Evolutionary conservation across 2,797 vertebrate genomes (phyloP), one percentile per base, ranked within the genome.

Genomic region (Iguana delicatissima): DNA sequence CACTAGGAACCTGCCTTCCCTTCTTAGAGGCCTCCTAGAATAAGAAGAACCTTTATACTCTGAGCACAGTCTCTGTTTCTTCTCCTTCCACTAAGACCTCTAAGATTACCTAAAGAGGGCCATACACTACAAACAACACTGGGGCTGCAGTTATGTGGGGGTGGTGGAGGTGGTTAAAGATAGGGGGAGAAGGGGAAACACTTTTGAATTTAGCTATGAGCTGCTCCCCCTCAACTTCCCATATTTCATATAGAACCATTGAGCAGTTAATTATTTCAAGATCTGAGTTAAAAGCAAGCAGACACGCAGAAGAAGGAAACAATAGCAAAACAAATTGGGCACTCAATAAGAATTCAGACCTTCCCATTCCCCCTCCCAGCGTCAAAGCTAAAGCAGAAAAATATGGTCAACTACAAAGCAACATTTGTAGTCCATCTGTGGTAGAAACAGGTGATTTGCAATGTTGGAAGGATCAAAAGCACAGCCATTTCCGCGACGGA

Each of bases 201-300:
- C 50, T 80, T 80, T 42, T 85, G 46, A 85, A 85, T 80, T 55
- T 57, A 79, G 83, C 22, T 85, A 26, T 35, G 82, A 62, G 59
- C 35, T 74, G 52, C 57, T 52, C 57, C 29, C 52, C 24, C 57
- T 13, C 24, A 32, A 38, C 69, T 16, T 64, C 73, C 84, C 69
- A n/a, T 35, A 6, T 7, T 38, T 81, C 52, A 86, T 90, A 73
- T 20, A 12, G 35, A 69, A 85, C 76, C 26, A 72, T 24, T 90
- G 50, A 72, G 69, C 46, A 73, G 76, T 80, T 90, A 90, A 90
- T 90, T 90, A 86, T 55, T 90, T 90, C 89, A 90, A 90, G 89
- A 90, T 85, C 73, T 46, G 64, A 46, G 76, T 59, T 80, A 57
- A 86, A 90, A 50, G 84, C 88, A 89, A 77, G 32, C 88, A 85